These are phyloP conservation scores for Synergus japonicus DNA, from an alignment of 2,888 invertebrate genomes.

Conservation along the genomic window DNA sequence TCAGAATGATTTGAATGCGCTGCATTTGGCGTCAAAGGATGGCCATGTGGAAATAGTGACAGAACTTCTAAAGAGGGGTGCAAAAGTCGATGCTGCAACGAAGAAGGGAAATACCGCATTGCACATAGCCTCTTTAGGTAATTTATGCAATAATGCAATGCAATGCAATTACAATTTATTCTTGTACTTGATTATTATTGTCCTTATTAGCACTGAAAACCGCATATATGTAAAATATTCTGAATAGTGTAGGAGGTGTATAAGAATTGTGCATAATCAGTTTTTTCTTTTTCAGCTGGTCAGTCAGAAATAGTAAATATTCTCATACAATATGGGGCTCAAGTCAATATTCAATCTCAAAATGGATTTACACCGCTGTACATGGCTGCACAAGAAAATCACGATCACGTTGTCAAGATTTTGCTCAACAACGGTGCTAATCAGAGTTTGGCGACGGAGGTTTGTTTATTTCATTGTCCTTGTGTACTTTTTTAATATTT, in stretches of 20 bases:
- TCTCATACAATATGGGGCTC: conserved; percentile 93
- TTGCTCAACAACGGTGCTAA: conserved; percentile 95
- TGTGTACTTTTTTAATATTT: not conserved
- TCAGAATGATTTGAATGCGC: conserved; percentile 97
- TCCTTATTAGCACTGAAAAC: no score
- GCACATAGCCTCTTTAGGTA: conserved; percentile 95
- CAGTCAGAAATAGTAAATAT: conserved; percentile 96
- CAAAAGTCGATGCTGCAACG: conserved; percentile 96
- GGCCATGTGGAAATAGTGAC: conserved; percentile 96
- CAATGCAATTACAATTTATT: no score
- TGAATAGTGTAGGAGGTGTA: no score
- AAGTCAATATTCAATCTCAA: conserved; percentile 97
- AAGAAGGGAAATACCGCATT: conserved; percentile 98
- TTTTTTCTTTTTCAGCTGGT: conserved; percentile 82
- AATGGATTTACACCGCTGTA: conserved; percentile 99
- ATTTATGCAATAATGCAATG: conserved; percentile 44
- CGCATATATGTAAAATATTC: no score
- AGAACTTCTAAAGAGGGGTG: conserved; percentile 93
- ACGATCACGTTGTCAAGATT: conserved; percentile 94
- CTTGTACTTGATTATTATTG: no score
- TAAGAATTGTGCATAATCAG: no score
- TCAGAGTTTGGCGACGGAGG: conserved; percentile 97
- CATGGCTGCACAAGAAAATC: conserved; percentile 99
- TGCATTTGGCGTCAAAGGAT: conserved; percentile 98
- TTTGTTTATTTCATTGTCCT: conserved; percentile 68